These are phyloP conservation scores for Gibbula magus DNA, from an alignment of 2,888 invertebrate genomes.

Conservation along the genomic window DNA sequence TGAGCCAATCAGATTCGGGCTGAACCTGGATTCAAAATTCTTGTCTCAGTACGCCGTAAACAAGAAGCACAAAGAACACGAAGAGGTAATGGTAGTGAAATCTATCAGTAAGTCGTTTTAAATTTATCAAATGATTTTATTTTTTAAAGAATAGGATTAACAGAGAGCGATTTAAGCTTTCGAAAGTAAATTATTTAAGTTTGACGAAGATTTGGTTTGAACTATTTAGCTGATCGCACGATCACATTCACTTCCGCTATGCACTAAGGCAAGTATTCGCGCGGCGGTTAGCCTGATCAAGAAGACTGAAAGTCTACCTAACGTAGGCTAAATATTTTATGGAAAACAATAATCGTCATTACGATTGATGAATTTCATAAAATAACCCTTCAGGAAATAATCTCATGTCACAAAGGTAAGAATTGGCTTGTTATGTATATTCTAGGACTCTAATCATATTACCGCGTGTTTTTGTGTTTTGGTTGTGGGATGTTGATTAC, in stretches of 20 bases:
- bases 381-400: too few species aligned
- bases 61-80: slow-evolving; percentile 1
- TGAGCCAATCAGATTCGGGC: not conserved
- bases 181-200: too few species aligned
- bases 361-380: too few species aligned
- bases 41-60: slow-evolving; percentile 7
- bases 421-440: not conserved
- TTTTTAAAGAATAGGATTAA: too few species aligned
- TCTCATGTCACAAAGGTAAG: too few species aligned
- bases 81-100: too few species aligned
- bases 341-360: too few species aligned
- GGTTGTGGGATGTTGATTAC: slow-evolving; percentile 6
- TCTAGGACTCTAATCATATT: not conserved
- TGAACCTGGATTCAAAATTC: slow-evolving; percentile 3
- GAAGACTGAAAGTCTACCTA: not conserved
- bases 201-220: not conserved
- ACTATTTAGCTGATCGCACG: not conserved
- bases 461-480: slow-evolving; percentile 3
- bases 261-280: slow-evolving; percentile 2
- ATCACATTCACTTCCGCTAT: slow-evolving; percentile 4
- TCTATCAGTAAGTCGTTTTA: too few species aligned
- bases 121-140: too few species aligned
- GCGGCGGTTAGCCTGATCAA: not conserved
- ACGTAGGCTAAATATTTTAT: too few species aligned
- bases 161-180: too few species aligned